Evolutionary conservation across 2,888 invertebrate species (phyloP).

Genomic region (Eupithecia subfuscata): DNA sequence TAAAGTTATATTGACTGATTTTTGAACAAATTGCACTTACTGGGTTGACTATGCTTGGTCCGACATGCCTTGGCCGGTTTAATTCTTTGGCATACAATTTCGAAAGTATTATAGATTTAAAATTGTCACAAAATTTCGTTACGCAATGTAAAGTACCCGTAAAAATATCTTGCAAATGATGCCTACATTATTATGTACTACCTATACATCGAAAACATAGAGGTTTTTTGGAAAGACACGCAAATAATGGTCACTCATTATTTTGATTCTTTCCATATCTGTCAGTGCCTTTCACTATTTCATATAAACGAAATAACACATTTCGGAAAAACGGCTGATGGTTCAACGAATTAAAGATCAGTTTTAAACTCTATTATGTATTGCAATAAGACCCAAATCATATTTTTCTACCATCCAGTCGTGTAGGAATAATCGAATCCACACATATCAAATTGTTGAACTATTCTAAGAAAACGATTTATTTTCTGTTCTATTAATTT

Average conservation of each 20-base stretch:
- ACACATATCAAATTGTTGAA: slow-evolving; percentile 66
- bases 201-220: neutral
- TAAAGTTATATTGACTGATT: neutral
- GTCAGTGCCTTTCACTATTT: neutral
- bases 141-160: neutral
- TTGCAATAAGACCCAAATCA: neutral
- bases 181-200: too few species aligned
- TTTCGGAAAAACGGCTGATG: neutral
- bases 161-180: neutral
- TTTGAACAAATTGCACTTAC: neutral
- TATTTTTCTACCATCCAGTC: neutral
- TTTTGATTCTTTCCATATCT: neutral
- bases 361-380: neutral
- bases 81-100: neutral
- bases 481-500: slow-evolving; percentile 60
- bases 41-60: neutral
- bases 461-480: slow-evolving; percentile 52
- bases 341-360: neutral
- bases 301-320: neutral
- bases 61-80: neutral
- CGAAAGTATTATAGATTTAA: neutral
- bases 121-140: neutral
- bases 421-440: slow-evolving; percentile 50
- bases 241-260: neutral
- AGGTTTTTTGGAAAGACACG: neutral